A percentile compares a stretch with the other conserved stretches of the same genome.
phyloP scores from a whole-genome alignment of 1,140 invertebrate genomes.

The Aethina tumida region DNA sequence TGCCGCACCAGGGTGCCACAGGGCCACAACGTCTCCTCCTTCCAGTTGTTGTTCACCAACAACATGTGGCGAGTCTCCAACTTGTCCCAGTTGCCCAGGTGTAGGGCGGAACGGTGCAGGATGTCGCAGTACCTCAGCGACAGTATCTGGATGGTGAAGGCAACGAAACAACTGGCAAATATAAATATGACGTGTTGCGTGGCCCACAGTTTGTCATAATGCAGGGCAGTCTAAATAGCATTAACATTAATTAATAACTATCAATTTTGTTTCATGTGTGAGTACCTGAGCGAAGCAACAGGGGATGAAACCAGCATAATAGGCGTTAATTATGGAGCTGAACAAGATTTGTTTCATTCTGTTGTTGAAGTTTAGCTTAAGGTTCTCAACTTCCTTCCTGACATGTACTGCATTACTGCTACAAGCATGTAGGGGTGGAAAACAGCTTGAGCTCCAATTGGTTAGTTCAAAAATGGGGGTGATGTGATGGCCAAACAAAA shows the following conservation, averaged over 20 bases:
- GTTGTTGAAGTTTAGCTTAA: slow-evolving; percentile 80
- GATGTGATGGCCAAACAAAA: slow-evolving; percentile 69
- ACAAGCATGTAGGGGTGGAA: slow-evolving; percentile 45
- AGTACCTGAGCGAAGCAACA: slow-evolving; percentile 78
- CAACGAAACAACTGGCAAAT: slow-evolving; percentile 71
- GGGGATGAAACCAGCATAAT: slow-evolving; percentile 85
- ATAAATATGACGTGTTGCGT: slow-evolving; percentile 74
- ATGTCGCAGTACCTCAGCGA: slow-evolving; percentile 72
- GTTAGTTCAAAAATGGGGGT: slow-evolving; percentile 59
- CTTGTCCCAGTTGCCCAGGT: slow-evolving; percentile 79
- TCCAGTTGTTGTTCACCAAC: slow-evolving; percentile 58
- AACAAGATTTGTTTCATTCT: slow-evolving; percentile 84
- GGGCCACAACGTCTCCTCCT: slow-evolving; percentile 61
- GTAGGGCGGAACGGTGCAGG: slow-evolving; percentile 77
- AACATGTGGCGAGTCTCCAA: slow-evolving; percentile 42
- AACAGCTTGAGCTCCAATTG: slow-evolving; percentile 28
- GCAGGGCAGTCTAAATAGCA: slow-evolving; percentile 61
- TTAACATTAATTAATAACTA: slow-evolving; percentile 5
- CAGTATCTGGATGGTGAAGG: slow-evolving; percentile 67
- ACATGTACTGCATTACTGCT: slow-evolving; percentile 59
- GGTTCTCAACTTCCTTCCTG: slow-evolving; percentile 71
- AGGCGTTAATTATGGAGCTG: slow-evolving; percentile 79
- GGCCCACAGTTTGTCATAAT: slow-evolving; percentile 79
- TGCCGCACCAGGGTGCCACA: slow-evolving; percentile 72
- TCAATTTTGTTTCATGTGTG: neutral